Percentiles rank a stretch among this genome's conserved stretches.
Conservation (phyloP, 2,113 vertebrate species). For the Catharus bicknelli region DNA sequence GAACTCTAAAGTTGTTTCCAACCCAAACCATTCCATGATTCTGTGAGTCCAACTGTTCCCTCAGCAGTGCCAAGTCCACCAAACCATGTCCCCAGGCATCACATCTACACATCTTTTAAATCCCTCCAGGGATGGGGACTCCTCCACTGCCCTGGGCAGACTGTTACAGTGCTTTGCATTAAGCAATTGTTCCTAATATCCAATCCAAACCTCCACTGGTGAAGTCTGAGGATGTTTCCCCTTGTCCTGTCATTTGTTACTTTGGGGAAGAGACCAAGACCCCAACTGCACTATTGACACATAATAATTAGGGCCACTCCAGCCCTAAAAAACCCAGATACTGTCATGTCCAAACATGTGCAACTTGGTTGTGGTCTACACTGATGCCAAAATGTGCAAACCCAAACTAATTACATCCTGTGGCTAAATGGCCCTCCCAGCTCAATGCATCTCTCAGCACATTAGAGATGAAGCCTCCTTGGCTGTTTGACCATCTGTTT, state of each 20-base stretch:
- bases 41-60: rapidly evolving
- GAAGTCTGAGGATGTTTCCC: rapidly evolving
- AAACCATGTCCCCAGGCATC: not conserved
- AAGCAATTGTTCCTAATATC: not conserved
- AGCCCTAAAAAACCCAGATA: not conserved
- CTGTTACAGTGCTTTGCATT: rapidly evolving
- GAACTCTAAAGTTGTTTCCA: not conserved
- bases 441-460: not conserved
- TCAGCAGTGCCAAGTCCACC: not conserved
- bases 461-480: not conserved
- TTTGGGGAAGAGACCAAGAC: not conserved
- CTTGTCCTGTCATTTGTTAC: not conserved
- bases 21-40: not conserved
- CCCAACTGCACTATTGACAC: not conserved
- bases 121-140: not conserved
- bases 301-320: not conserved
- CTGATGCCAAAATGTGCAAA: slow-evolving; percentile 22
- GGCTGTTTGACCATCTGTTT: slow-evolving; percentile 9
- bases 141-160: not conserved
- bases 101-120: not conserved
- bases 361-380: not conserved
- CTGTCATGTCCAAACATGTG: not conserved
- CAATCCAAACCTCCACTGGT: not conserved
- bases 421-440: not conserved
- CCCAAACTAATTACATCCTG: slow-evolving; percentile 10